Conservation (phyloP, 1,140 invertebrate species). For the Zaprionus davidi region DNA sequence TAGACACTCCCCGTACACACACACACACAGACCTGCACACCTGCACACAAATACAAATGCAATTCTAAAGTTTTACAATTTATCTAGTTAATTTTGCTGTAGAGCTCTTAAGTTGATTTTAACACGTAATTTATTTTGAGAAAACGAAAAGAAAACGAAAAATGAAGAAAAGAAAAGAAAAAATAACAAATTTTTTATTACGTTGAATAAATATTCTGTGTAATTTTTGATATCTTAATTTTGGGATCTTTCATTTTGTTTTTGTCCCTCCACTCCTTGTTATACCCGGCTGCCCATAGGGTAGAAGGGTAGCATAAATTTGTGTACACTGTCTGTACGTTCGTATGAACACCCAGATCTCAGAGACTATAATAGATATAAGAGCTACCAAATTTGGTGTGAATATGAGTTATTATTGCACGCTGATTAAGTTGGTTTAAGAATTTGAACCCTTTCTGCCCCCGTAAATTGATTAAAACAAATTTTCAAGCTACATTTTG, state of each 20-base stretch:
- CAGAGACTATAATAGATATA: too few species aligned
- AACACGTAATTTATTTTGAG: constrained; percentile 68
- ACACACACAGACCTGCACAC: constrained; percentile 3
- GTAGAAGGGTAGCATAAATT: background rate
- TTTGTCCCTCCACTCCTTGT: constrained; percentile 16
- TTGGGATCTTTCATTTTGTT: constrained; percentile 64
- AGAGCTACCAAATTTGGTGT: too few species aligned
- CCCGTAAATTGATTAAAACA: too few species aligned
- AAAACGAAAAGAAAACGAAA: constrained; percentile 43
- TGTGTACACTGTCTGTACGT: too few species aligned
- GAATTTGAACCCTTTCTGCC: background rate
- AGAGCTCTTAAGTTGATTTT: constrained; percentile 70
- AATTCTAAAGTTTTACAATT: constrained; percentile 59
- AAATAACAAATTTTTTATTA: constrained; percentile 64
- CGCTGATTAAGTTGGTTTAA: too few species aligned
- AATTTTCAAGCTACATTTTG: too few species aligned
- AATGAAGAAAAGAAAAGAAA: constrained; percentile 18
- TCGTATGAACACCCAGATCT: too few species aligned
- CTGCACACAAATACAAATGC: constrained; percentile 29
- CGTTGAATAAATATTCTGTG: constrained; percentile 63
- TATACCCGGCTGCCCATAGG: too few species aligned
- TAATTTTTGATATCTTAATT: constrained; percentile 53
- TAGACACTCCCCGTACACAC: constrained; percentile 5
- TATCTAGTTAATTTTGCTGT: constrained; percentile 63
- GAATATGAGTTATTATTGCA: too few species aligned